These are phyloP conservation scores for Ivindomyrus marchei DNA, from an alignment of 2,113 vertebrate genomes.

Conservation along the genomic window DNA sequence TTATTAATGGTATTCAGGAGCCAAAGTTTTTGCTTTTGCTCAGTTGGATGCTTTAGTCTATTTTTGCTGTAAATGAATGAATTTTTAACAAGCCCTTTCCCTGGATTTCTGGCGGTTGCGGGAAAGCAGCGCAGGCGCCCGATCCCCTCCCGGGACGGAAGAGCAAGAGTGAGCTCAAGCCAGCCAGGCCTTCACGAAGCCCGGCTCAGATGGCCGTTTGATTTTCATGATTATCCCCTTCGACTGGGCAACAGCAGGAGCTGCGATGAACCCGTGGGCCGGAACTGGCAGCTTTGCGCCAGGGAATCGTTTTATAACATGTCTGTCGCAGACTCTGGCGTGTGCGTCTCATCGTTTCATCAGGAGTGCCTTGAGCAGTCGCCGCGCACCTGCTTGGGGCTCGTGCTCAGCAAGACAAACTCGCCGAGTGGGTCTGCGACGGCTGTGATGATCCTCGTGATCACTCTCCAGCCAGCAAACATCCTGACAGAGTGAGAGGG, in stretches of 20 bases:
- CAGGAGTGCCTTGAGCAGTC: neutral
- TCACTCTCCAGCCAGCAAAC: neutral
- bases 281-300: neutral
- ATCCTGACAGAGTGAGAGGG: neutral
- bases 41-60: constrained; percentile 69
- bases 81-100: constrained; percentile 68
- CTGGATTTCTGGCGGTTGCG: constrained; percentile 54
- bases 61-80: constrained; percentile 76
- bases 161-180: neutral
- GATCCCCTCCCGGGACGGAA: constrained; percentile 30
- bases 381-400: neutral
- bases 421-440: neutral
- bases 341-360: neutral
- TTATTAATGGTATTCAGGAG: constrained; percentile 68
- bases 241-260: neutral
- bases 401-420: neutral
- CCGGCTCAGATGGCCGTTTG: neutral
- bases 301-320: neutral
- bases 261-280: neutral
- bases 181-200: neutral
- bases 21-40: constrained; percentile 65
- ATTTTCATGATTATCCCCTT: neutral
- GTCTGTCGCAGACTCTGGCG: neutral
- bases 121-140: constrained; percentile 53
- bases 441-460: neutral